Conservation (phyloP, 1,140 invertebrate species). For the Cydia strobilella region DNA sequence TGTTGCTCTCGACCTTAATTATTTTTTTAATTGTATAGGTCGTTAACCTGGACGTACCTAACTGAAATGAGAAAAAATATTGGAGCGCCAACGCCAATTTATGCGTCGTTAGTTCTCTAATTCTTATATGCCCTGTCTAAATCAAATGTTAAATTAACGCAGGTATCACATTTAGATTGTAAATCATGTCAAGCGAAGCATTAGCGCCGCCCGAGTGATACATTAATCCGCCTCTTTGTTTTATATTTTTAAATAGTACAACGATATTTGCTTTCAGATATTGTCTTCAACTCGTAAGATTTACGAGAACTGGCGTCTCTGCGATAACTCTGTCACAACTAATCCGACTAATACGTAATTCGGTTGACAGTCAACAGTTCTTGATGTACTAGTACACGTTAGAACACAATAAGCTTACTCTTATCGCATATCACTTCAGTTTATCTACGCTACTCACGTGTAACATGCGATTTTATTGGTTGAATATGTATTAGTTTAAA, state of each 20-base stretch:
- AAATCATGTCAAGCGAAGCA: conserved; percentile 60
- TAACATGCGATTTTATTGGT: background rate
- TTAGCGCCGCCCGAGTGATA: conserved; percentile 68
- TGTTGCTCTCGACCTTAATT: no score
- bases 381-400: conserved; percentile 53
- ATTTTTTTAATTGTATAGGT: no score
- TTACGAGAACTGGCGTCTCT: conserved; percentile 71
- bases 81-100: background rate
- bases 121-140: conserved; percentile 37
- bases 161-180: conserved; percentile 63
- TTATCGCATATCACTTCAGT: conserved; percentile 65
- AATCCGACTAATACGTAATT: conserved; percentile 73
- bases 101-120: no score
- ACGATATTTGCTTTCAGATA: conserved; percentile 78
- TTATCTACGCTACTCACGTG: conserved; percentile 55
- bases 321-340: conserved; percentile 73
- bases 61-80: background rate
- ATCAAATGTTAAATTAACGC: conserved; percentile 70
- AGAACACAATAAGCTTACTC: conserved; percentile 68
- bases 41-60: no score
- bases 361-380: conserved; percentile 70
- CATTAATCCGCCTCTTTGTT: conserved; percentile 76
- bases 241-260: conserved; percentile 77
- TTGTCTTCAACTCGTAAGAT: conserved; percentile 70
- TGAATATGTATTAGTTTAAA: background rate